Evolutionary conservation across 53 echinoderm and acorn worm genomes (phyloP), one percentile per base, ranked within the genome.

Genomic region (Henricia sp.): DNA sequence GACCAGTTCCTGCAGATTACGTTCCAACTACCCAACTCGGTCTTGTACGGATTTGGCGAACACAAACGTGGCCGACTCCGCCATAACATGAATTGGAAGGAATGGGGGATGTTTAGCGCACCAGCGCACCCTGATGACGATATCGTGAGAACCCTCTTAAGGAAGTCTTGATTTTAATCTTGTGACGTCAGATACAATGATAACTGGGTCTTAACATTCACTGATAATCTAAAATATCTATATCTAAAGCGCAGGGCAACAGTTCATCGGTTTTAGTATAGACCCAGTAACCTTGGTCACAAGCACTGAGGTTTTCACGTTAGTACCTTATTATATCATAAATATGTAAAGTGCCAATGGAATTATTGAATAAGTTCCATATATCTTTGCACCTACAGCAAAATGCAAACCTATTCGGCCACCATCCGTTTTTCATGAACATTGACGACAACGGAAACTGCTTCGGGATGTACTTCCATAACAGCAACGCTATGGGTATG

Each of bases 401-500:
- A 52, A 76, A 80, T 66, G 70, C 84, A 24, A 95, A 95, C 37
- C 65, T 95, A 37, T 65, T 85, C 26, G 96, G 96, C 4, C 84
- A 85, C 50, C 96, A 93, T 68, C 96, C 96, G 6, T 95, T 95
- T 85, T 95, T 91, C 83, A 87, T 95, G 87, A 89, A 89, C 26
- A 24, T 95, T 6, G 96, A 95, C 28, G 91, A 93, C 26, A 57
- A 66, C 28, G 96, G 93, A 3, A 82, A 91, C 34, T 65, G 89
- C 2, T 91, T 89, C 63, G 96, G 96, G 16, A 91, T 95, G 30
- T 85, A 86, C 50, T 86, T 95, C 46, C 88, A 71, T 13, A 95
- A 95, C 76, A 95, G 96, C 44, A 95, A 95, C 73, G 96, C 93
- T 10, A 89, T 89, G 82, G 96, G 96, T 95, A 89, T 30, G 64